Percentiles rank a stretch among this genome's conserved stretches.
Evolutionary conservation across 2,113 vertebrate genomes (phyloP).

Genomic region (Cairina moschata): DNA sequence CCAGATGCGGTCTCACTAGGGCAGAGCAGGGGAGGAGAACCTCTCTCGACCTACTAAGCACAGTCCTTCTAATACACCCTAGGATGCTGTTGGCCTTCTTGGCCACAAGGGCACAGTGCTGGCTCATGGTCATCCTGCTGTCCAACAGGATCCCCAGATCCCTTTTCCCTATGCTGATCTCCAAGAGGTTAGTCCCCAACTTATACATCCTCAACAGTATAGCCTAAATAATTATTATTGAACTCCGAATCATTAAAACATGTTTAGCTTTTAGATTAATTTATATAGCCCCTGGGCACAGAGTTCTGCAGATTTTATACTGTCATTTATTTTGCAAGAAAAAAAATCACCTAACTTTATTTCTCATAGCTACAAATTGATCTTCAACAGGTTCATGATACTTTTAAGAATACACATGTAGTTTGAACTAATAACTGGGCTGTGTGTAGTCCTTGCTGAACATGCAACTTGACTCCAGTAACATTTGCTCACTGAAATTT

Average conservation of each 20-base stretch:
- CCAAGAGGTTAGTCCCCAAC: no score
- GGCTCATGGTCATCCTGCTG: no score
- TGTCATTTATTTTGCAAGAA: neutral
- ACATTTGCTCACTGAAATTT: neutral
- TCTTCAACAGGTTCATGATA: neutral
- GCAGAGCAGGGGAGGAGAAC: no score
- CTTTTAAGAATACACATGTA: neutral
- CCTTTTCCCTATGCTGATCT: no score
- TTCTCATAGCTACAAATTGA: neutral
- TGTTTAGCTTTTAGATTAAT: neutral
- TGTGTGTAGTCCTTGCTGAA: neutral
- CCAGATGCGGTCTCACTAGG: no score
- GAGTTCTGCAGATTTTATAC: neutral
- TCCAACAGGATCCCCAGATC: no score
- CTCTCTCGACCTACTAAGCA: no score
- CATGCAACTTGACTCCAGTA: neutral
- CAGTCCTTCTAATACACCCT: no score
- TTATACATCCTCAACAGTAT: neutral
- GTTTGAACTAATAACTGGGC: neutral
- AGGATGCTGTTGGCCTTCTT: no score
- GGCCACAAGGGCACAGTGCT: no score
- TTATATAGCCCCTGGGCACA: neutral
- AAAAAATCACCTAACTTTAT: no score
- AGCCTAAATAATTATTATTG: neutral
- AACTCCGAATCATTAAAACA: neutral